Evolutionary conservation across 2,797 vertebrate species (phyloP).

Genomic region (Acipenser oxyrinchus): DNA sequence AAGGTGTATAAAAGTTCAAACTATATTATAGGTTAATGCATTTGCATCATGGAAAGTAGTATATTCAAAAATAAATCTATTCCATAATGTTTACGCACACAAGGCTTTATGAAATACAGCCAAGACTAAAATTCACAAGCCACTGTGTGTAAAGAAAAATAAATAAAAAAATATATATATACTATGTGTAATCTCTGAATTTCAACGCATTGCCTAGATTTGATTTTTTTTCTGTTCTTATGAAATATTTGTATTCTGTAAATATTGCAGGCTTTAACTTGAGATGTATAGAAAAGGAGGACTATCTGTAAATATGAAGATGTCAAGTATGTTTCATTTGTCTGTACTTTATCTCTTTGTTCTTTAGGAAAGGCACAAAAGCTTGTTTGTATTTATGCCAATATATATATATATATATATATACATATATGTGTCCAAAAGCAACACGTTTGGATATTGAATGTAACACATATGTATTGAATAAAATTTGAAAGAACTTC

Average conservation of each 20-base stretch:
- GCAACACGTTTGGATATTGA: slow-evolving; percentile 76
- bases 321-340: slow-evolving; percentile 60
- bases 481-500: slow-evolving; percentile 90
- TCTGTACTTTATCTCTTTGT: slow-evolving; percentile 54
- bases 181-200: slow-evolving; percentile 13
- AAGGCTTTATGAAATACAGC: slow-evolving; percentile 4
- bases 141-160: slow-evolving; percentile 11
- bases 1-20: too few species aligned
- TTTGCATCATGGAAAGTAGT: not conserved
- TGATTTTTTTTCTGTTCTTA: slow-evolving; percentile 42
- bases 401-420: slow-evolving; percentile 4
- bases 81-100: slow-evolving; percentile 4
- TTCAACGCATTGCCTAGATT: slow-evolving; percentile 17
- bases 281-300: slow-evolving; percentile 73
- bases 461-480: slow-evolving; percentile 85
- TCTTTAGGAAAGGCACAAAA: slow-evolving; percentile 64
- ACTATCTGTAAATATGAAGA: slow-evolving; percentile 78
- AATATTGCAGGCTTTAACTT: slow-evolving; percentile 65
- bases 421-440: slow-evolving; percentile 57
- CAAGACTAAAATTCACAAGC: slow-evolving; percentile 8
- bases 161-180: not conserved
- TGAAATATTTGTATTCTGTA: slow-evolving; percentile 66
- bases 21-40: too few species aligned
- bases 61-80: not conserved
- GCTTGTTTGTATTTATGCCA: slow-evolving; percentile 77